Percentiles rank a stretch among this genome's conserved stretches.
Conservation (phyloP, 2,888 invertebrate genomes). For the Heteromurus nitidus region DNA sequence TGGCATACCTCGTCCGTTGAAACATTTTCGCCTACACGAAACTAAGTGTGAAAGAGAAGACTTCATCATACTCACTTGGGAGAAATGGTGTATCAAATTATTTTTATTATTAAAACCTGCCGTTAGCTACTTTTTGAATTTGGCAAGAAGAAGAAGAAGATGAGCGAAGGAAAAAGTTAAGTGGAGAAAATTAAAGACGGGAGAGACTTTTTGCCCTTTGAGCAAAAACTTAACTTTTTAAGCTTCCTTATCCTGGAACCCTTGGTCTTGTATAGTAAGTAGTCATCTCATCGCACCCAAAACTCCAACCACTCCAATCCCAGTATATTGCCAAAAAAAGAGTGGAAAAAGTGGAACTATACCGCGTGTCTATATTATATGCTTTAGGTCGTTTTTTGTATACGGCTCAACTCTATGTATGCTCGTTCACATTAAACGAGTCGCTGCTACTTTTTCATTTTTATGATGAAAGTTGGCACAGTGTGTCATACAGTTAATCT, state of each 20-base stretch:
- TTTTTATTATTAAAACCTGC: constrained; percentile 9
- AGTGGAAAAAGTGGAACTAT: too few species aligned
- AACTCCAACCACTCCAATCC: too few species aligned
- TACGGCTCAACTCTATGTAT: too few species aligned
- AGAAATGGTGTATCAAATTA: constrained; percentile 8
- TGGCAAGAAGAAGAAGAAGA: neutral
- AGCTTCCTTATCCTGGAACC: neutral
- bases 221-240: neutral
- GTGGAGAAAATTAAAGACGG: constrained; percentile 6
- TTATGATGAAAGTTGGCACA: constrained; percentile 49
- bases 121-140: neutral
- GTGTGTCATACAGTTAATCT: neutral
- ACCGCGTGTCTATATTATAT: too few species aligned
- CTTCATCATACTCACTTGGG: too few species aligned
- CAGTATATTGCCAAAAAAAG: too few species aligned
- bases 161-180: constrained; percentile 2
- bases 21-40: too few species aligned
- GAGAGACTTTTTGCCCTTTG: constrained; percentile 12
- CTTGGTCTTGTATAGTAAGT: too few species aligned
- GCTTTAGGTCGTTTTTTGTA: too few species aligned
- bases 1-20: too few species aligned
- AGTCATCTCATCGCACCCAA: constrained; percentile 2
- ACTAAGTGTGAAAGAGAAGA: too few species aligned
- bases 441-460: constrained; percentile 48
- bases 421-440: too few species aligned